phyloP scores from a whole-genome alignment of 2,113 vertebrate species.

The Nansenia antarctica region DNA sequence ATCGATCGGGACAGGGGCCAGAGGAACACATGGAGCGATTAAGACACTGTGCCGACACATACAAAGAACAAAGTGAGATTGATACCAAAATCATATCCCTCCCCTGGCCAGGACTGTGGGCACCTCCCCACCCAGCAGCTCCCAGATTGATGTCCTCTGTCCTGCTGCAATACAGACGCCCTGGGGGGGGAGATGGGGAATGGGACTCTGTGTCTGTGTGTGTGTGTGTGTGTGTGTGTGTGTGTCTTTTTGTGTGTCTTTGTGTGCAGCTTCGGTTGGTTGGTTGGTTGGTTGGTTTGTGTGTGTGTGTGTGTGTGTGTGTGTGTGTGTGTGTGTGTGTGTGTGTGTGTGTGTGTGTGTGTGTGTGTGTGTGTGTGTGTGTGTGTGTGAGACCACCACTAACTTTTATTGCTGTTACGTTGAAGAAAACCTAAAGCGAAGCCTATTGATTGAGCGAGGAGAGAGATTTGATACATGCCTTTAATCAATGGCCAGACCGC shows the following conservation, averaged over 20 bases:
- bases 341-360: conserved; percentile 10
- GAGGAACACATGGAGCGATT: conserved; percentile 3
- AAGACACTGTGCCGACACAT: conserved; percentile 15
- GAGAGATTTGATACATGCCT: conserved; percentile 20
- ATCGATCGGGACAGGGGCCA: conserved; percentile 10
- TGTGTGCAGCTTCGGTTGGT: not conserved
- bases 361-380: not conserved
- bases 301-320: not conserved
- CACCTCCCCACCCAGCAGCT: not conserved
- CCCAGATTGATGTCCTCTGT: conserved; percentile 40
- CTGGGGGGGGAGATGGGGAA: conserved; percentile 11
- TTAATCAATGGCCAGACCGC: not conserved
- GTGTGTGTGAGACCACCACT: not conserved
- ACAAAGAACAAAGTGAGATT: conserved; percentile 51
- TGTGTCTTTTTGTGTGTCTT: not conserved
- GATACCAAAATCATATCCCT: conserved; percentile 38
- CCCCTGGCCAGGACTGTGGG: not conserved
- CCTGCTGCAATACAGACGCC: conserved; percentile 22
- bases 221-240: conserved; percentile 23
- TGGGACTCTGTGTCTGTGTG: conserved; percentile 23
- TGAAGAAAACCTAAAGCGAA: not conserved
- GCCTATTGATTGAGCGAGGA: not conserved
- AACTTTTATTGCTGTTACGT: not conserved
- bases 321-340: not conserved
- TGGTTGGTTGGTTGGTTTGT: not conserved